A percentile compares a stretch with the other conserved stretches of the same genome.
These are phyloP conservation scores for Phania funesta DNA, from an alignment of 2,888 invertebrate species.

Conservation along the genomic window DNA sequence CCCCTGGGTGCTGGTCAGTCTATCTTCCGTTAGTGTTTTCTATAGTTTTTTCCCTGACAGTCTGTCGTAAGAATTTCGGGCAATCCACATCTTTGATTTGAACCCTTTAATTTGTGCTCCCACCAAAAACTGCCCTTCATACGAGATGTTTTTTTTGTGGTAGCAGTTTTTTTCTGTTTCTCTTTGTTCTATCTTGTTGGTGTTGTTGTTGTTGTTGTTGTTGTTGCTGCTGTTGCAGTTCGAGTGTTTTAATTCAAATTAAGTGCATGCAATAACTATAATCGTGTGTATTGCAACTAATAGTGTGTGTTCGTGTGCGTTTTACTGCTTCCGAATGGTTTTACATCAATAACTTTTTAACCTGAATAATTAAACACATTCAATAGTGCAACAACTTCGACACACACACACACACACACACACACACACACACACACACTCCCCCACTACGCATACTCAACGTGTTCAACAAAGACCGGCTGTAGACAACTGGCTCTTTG, in stretches of 20 bases:
- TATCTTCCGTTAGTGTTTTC: too few species aligned
- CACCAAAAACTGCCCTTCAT: slow-evolving; percentile 12
- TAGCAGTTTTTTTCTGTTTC: not conserved
- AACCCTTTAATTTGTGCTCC: not conserved
- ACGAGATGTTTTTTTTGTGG: slow-evolving; percentile 27
- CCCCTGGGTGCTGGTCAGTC: too few species aligned
- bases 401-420: slow-evolving; percentile 53
- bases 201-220: slow-evolving; percentile 2
- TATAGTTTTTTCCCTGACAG: too few species aligned
- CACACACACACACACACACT: slow-evolving; percentile 1
- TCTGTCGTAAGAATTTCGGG: too few species aligned
- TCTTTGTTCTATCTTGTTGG: not conserved
- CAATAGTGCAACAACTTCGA: slow-evolving; percentile 52
- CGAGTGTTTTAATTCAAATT: slow-evolving; percentile 60
- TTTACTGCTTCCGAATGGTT: slow-evolving; percentile 68
- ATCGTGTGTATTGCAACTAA: slow-evolving; percentile 42
- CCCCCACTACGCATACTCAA: not conserved
- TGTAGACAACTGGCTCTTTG: slow-evolving; percentile 19
- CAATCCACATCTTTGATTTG: not conserved
- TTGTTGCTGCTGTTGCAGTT: not conserved
- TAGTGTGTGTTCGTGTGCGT: slow-evolving; percentile 33
- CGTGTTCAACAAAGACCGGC: not conserved
- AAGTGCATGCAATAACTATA: slow-evolving; percentile 65
- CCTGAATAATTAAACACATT: slow-evolving; percentile 63
- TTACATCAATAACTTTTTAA: slow-evolving; percentile 66